These are phyloP conservation scores for Bryconaethiops microstoma DNA, from an alignment of 2,797 vertebrate species.

Conservation along the genomic window DNA sequence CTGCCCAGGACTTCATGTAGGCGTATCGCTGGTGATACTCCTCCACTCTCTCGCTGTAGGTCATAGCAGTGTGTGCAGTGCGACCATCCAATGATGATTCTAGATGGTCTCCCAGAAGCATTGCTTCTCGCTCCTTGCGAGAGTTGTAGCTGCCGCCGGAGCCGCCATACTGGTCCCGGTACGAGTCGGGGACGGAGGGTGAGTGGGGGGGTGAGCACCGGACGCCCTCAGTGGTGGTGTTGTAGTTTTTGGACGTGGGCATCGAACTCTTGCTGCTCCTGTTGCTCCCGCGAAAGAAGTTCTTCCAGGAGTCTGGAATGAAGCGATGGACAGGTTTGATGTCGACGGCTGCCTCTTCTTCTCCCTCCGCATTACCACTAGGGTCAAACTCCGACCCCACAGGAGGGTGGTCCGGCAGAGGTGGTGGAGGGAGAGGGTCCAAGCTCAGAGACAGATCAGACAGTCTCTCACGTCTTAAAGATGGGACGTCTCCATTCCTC, in stretches of 20 bases:
- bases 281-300: conserved; percentile 75
- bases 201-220: conserved; percentile 82
- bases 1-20: conserved; percentile 98
- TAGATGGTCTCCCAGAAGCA: conserved; percentile 66
- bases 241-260: conserved; percentile 44
- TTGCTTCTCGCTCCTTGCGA: conserved; percentile 77
- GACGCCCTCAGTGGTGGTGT: conserved; percentile 70
- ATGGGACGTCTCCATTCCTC: conserved; percentile 50
- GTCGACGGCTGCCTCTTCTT: conserved; percentile 72
- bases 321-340: conserved; percentile 91
- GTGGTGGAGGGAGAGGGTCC: conserved; percentile 84
- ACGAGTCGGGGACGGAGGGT: conserved; percentile 75
- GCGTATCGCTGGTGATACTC: conserved; percentile 86
- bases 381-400: conserved; percentile 76
- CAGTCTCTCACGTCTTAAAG: conserved; percentile 65
- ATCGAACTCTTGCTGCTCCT: conserved; percentile 71
- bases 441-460: conserved; percentile 73
- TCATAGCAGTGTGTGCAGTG: conserved; percentile 77
- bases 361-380: conserved; percentile 60
- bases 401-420: conserved; percentile 80
- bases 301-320: conserved; percentile 88
- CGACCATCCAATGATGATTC: conserved; percentile 74
- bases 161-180: conserved; percentile 76
- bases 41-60: conserved; percentile 87
- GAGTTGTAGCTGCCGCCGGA: conserved; percentile 82